Evolutionary conservation across 2,888 invertebrate genomes (phyloP), one percentile per base, ranked within the genome.

Genomic region (Myathropa florea): DNA sequence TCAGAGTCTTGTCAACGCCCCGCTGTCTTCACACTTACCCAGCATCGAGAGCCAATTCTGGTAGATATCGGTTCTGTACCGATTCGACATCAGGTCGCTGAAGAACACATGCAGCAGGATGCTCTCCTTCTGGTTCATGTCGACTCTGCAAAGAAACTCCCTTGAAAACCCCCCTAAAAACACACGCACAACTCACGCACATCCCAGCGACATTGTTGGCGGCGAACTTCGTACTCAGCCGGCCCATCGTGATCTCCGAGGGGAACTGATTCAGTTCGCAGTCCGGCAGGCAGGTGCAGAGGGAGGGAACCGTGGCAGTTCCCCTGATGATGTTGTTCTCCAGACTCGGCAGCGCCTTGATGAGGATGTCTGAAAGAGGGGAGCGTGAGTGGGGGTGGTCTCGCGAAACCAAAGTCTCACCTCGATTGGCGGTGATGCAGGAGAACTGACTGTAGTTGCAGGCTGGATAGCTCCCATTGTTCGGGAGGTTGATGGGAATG

Each of bases 11-110:
- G n/a, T n/a, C n/a, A n/a, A n/a, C n/a, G n/a, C n/a, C n/a, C n/a
- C n/a, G n/a, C n/a, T 18, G 46, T 6, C 46, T 46, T 18, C 21
- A 1, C 55, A 30, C 57, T 89, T 91, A 96, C 96, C 96, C 80
- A 96, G 93, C 88, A 95, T 92, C 88, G 95, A 95, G 88, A 95
- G 94, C 96, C 96, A 96, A 90, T 94, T 95, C 88, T 95, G 94
- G 91, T 94, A 94, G 73, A 95, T 94, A 89, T 95, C 95, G 67
- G 94, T 94, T 65, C 95, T 94, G 90, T 94, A 96, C 88, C 94
- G 94, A 4, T 95, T 95, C 3, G 95, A 95, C 86, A 95, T 95
- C 88, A 96, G 91, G 90, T 96, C 96, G 89, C 95, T 95, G 90
- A 95, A 96, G 91, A 95, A 96, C n/a, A 96, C 94, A 89, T 95